Evolutionary conservation across 2,797 vertebrate species (phyloP).

Genomic region (Delichon dasypus): DNA sequence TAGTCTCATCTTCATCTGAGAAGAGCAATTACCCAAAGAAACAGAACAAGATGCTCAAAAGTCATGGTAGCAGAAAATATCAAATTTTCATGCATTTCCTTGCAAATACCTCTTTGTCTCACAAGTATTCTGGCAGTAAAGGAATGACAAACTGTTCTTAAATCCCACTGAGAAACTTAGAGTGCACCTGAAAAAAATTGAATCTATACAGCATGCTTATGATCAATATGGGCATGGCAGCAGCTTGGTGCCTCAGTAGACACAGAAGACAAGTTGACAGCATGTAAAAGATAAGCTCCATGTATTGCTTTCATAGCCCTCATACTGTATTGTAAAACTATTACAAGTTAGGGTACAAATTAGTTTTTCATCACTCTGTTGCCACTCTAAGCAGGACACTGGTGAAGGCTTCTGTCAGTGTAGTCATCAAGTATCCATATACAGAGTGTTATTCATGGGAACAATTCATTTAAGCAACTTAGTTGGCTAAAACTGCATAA

Average conservation of each 20-base stretch:
- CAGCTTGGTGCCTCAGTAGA: background rate
- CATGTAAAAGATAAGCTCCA: background rate
- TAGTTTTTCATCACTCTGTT: background rate
- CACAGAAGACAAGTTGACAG: background rate
- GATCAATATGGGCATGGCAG: background rate
- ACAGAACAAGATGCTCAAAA: background rate
- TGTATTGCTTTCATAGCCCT: background rate
- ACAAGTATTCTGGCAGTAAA: background rate
- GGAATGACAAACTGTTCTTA: background rate
- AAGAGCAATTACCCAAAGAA: background rate
- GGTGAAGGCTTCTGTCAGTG: background rate
- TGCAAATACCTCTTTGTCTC: background rate
- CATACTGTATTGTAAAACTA: background rate
- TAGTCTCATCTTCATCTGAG: background rate
- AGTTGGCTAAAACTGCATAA: background rate
- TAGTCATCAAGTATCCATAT: background rate
- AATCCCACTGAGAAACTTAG: background rate
- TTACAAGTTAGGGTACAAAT: background rate
- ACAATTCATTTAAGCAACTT: conserved; percentile 28
- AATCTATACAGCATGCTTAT: background rate
- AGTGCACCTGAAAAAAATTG: background rate
- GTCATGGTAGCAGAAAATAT: background rate
- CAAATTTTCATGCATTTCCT: background rate
- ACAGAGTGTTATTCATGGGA: background rate
- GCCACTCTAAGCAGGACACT: background rate